Percentiles rank a stretch among this genome's conserved stretches.
These are phyloP conservation scores for Pantala flavescens DNA, from an alignment of 1,140 invertebrate genomes.

Conservation along the genomic window DNA sequence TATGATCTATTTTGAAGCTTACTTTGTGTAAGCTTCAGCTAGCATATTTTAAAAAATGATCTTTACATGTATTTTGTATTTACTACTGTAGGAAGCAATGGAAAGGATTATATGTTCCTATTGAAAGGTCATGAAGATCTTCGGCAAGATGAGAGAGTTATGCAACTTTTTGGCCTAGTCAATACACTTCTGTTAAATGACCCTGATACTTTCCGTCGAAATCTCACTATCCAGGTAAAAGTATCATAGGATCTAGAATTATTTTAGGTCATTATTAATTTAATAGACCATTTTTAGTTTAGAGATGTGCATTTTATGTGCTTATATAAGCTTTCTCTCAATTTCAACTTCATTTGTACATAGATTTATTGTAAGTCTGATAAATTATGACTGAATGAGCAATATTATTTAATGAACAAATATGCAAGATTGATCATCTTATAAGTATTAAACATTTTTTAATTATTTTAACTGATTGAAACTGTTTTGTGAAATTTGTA, in stretches of 20 bases:
- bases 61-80: no score
- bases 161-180: conserved; percentile 98
- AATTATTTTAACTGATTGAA: no score
- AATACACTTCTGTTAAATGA: conserved; percentile 92
- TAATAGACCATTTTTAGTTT: no score
- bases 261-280: no score
- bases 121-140: conserved; percentile 99
- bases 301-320: no score
- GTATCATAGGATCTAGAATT: neutral
- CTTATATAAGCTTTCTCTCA: conserved; percentile 14
- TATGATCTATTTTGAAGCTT: no score
- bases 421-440: no score
- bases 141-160: conserved; percentile 96
- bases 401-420: no score
- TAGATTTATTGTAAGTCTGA: neutral
- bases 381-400: conserved; percentile 24
- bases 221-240: conserved; percentile 75
- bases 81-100: conserved; percentile 66
- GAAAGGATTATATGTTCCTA: conserved; percentile 96
- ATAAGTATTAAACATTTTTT: no score
- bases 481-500: no score
- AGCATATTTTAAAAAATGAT: no score
- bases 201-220: conserved; percentile 87
- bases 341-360: conserved; percentile 12
- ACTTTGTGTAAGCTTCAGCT: no score